Evolutionary conservation across 1,140 invertebrate species (phyloP).

Genomic region (Eupeodes corollae): DNA sequence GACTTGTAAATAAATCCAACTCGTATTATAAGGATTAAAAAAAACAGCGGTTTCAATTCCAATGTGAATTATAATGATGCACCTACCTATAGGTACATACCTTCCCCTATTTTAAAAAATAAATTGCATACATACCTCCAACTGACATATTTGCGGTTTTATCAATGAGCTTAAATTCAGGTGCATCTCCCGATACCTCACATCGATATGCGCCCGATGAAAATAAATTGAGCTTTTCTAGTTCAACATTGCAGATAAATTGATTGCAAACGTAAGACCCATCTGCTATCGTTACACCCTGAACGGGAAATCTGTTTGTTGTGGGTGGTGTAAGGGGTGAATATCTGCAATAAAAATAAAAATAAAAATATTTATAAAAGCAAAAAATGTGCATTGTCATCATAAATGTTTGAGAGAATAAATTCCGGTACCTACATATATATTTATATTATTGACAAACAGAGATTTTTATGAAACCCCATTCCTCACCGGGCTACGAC

Average conservation of each 20-base stretch:
- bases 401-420: neutral
- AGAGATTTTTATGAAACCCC: too few relatives aligned
- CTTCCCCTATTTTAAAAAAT: too few relatives aligned
- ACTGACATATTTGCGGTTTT: slow-evolving; percentile 51
- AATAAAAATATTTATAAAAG: neutral
- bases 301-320: slow-evolving; percentile 36
- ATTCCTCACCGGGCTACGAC: too few relatives aligned
- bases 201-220: slow-evolving; percentile 48
- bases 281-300: slow-evolving; percentile 63
- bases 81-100: too few relatives aligned
- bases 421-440: too few relatives aligned
- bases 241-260: slow-evolving; percentile 42
- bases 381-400: too few relatives aligned
- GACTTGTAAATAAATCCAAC: too few relatives aligned
- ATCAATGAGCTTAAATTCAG: slow-evolving; percentile 49
- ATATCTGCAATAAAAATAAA: slow-evolving; percentile 25
- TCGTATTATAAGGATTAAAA: too few relatives aligned
- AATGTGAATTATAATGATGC: neutral
- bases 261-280: slow-evolving; percentile 52
- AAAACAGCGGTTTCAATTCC: too few relatives aligned
- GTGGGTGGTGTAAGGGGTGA: slow-evolving; percentile 34
- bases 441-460: too few relatives aligned
- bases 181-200: slow-evolving; percentile 53
- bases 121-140: slow-evolving; percentile 38
- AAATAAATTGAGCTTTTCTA: slow-evolving; percentile 42